Evolutionary conservation across 2,888 invertebrate species (phyloP), one percentile per base, ranked within the genome.

Genomic region (Chymomyza procnemis): DNA sequence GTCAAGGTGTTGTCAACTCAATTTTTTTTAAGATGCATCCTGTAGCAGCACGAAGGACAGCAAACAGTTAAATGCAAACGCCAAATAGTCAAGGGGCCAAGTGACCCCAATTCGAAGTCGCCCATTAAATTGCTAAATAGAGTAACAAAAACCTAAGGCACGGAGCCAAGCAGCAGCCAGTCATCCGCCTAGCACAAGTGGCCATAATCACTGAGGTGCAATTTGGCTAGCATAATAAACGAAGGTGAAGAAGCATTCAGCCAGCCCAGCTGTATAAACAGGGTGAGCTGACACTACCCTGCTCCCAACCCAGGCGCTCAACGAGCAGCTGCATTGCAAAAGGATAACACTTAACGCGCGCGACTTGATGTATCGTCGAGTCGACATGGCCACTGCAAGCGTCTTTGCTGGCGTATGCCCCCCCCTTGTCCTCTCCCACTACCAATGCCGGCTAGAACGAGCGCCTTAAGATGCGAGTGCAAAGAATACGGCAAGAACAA

Each of bases 1-100:
- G 86, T 80, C 85, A 86, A 83, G 87, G 85, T 87, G 82, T 76
- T 86, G 87, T 87, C 87, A 85, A 84, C 88, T 80, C 77, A 87
- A 86, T 73, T 75, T 85, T 71, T 60, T 68, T 60, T 12, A 58
- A 70, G 73, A 72, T 80, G 76, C 72, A 80, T 78, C 80, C n/a
- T n/a, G n/a, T 83, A 79, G 68, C 66, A 71, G 19, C 4, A 12
- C 21, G 9, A 21, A 2, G 9, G 41, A 59, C 41, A 47, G 9
- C 18, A 9, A 55, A 41, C 41, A 47, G 16, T 12, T 18, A 55
- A 46, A 57, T 59, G 67, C 61, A 66, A 66, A 68, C 67, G 41
- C 1, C 12, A 14, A 55, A 66, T 65, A 64, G 67, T 9, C 56
- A 67, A 63, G 58, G 61, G 60, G 14, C 59, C 61, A 58, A 67